phyloP scores from a whole-genome alignment of 2,888 invertebrate genomes.

The Tubiluchus corallicola region DNA sequence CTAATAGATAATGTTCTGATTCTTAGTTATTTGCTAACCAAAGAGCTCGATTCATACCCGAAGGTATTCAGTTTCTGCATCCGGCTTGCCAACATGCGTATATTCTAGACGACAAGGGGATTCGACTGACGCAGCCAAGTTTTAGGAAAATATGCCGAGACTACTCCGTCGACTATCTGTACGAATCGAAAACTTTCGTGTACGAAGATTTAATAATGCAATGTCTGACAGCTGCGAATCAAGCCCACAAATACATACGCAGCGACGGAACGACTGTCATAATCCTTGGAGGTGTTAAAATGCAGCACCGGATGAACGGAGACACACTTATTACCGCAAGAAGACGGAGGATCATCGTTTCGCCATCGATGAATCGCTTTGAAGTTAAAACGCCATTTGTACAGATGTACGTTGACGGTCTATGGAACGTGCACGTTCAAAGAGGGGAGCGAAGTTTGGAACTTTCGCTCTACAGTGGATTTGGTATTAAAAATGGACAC shows the following conservation, averaged over 20 bases:
- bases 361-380: neutral
- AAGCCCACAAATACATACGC: neutral
- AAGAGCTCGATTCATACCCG: neutral
- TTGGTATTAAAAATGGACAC: neutral
- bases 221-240: neutral
- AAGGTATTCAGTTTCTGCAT: neutral
- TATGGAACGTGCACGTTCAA: neutral
- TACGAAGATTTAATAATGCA: neutral
- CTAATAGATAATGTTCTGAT: neutral
- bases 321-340: neutral
- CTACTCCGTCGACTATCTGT: slow-evolving; percentile 3
- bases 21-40: neutral
- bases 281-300: neutral
- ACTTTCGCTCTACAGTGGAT: slow-evolving; percentile 1
- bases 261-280: neutral
- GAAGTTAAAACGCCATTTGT: neutral
- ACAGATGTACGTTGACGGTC: neutral
- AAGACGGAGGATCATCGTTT: neutral
- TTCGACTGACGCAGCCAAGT: neutral
- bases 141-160: neutral
- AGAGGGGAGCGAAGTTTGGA: neutral
- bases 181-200: neutral
- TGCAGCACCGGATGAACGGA: neutral
- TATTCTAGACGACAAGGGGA: neutral
- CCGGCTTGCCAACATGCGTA: neutral